These are phyloP conservation scores for Chrysopa pallens DNA, from an alignment of 1,140 invertebrate species.

Conservation along the genomic window DNA sequence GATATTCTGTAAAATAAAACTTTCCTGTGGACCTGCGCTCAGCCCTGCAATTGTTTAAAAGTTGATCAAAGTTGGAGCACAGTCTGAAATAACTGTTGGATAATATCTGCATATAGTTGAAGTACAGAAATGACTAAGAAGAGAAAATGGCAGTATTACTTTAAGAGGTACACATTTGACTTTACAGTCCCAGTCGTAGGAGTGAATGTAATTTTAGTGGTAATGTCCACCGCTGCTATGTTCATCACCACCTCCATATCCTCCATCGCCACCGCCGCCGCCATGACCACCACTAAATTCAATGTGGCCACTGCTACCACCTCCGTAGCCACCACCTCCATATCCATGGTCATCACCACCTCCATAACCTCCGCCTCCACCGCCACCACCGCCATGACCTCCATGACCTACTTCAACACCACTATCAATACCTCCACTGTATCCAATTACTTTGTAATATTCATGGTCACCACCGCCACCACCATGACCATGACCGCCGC, in stretches of 20 bases:
- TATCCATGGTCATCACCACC: constrained; percentile 1
- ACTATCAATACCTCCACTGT: constrained; percentile 18
- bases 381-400: constrained; percentile 9
- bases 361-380: constrained; percentile 9
- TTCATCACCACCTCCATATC: constrained; percentile 3
- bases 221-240: constrained; percentile 4
- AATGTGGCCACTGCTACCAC: constrained; percentile 8
- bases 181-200: too few species aligned
- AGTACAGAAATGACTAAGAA: too few species aligned
- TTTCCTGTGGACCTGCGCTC: too few species aligned
- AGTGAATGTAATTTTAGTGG: too few species aligned
- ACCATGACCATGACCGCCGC: constrained; percentile 18
- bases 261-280: constrained; percentile 1
- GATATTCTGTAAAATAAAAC: too few species aligned
- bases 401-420: constrained; percentile 9
- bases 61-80: too few species aligned
- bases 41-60: too few species aligned
- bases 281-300: constrained; percentile 14
- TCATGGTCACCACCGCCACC: constrained; percentile 17
- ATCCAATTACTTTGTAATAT: constrained; percentile 21
- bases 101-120: too few species aligned
- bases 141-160: too few species aligned
- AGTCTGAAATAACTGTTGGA: too few species aligned
- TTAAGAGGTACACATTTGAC: too few species aligned
- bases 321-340: constrained; percentile 4